These are phyloP conservation scores for Labrus mixtus DNA, from an alignment of 2,113 vertebrate genomes.

Conservation along the genomic window DNA sequence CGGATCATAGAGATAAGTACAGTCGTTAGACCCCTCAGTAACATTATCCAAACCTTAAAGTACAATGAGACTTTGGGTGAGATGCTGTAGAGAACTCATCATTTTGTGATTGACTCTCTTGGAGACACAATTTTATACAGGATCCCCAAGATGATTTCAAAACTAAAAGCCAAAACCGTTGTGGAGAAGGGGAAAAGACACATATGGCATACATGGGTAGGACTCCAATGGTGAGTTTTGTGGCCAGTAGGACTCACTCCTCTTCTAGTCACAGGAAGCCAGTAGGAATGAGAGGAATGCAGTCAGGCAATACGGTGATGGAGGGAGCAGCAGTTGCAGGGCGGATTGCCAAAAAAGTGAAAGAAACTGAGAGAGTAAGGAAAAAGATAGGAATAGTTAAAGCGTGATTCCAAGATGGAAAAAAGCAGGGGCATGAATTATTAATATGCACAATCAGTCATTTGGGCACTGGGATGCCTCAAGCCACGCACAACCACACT, in stretches of 20 bases:
- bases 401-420: slow-evolving; percentile 24
- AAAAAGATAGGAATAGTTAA: slow-evolving; percentile 40
- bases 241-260: slow-evolving; percentile 64
- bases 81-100: background rate
- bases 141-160: background rate
- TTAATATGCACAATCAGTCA: background rate
- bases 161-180: slow-evolving; percentile 1
- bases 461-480: background rate
- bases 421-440: background rate
- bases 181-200: slow-evolving; percentile 29
- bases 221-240: slow-evolving; percentile 68
- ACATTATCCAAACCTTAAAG: too few relatives aligned
- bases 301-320: slow-evolving; percentile 76
- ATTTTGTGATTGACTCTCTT: background rate
- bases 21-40: too few relatives aligned
- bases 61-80: too few relatives aligned
- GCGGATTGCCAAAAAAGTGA: slow-evolving; percentile 68
- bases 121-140: too few relatives aligned
- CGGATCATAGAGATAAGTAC: too few relatives aligned
- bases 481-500: background rate
- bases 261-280: slow-evolving; percentile 79
- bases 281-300: slow-evolving; percentile 82
- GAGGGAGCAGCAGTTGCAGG: slow-evolving; percentile 75
- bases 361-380: slow-evolving; percentile 43
- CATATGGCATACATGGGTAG: slow-evolving; percentile 49